These are phyloP conservation scores for Ariopsis seemanni DNA, from an alignment of 2,113 vertebrate genomes.

Conservation along the genomic window DNA sequence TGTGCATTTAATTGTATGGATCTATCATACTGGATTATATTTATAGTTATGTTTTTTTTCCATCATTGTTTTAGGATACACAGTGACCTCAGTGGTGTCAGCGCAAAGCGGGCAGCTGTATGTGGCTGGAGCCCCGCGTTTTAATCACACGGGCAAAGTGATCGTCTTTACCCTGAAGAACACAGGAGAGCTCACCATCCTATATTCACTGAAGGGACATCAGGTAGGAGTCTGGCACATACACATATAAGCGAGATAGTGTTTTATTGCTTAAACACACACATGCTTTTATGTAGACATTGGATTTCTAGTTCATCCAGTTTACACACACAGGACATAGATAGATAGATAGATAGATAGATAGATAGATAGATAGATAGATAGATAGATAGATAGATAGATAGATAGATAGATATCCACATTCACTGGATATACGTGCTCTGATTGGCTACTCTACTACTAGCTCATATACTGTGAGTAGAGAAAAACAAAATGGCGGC, in stretches of 20 bases:
- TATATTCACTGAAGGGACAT: slow-evolving; percentile 88
- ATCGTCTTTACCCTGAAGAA: slow-evolving; percentile 91
- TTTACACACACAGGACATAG: no score
- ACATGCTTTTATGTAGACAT: background rate
- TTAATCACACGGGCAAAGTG: slow-evolving; percentile 97
- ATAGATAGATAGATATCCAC: no score
- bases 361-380: no score
- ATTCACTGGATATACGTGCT: no score
- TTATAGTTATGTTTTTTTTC: slow-evolving; percentile 24
- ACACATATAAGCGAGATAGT: background rate
- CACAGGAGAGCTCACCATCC: slow-evolving; percentile 86
- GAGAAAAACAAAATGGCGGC: no score
- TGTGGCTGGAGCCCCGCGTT: slow-evolving; percentile 90
- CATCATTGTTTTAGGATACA: slow-evolving; percentile 81
- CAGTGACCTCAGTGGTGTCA: slow-evolving; percentile 88
- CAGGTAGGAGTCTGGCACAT: slow-evolving; percentile 75
- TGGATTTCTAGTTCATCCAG: background rate
- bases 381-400: no score
- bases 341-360: no score
- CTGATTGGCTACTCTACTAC: no score
- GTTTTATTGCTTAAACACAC: background rate
- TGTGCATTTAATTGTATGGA: background rate
- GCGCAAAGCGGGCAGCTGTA: slow-evolving; percentile 78
- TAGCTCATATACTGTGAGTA: no score
- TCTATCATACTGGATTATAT: background rate